A percentile compares a stretch with the other conserved stretches of the same genome.
Conservation (phyloP, 2,113 vertebrate species). For the Pelvicachromis taeniatus region DNA sequence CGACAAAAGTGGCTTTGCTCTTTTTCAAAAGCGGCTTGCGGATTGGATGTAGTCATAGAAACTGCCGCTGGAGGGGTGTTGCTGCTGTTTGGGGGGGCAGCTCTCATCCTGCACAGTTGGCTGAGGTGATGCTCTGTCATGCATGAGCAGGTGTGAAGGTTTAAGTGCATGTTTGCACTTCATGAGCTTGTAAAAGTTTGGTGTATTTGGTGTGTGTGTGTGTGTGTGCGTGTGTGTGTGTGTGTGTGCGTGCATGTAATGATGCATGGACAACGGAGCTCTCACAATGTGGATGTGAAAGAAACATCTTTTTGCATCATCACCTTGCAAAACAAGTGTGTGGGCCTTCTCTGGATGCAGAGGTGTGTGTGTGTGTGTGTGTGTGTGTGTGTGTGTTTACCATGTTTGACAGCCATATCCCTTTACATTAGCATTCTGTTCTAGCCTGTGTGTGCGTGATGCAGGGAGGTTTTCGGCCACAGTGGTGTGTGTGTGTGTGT, state of each 20-base stretch:
- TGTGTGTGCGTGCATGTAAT: neutral
- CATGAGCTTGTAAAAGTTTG: neutral
- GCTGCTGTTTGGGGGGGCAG: neutral
- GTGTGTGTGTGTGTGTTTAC: neutral
- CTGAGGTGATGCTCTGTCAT: slow-evolving; percentile 10
- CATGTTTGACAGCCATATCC: neutral
- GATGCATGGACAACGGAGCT: neutral
- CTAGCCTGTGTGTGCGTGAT: neutral
- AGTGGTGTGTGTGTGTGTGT: neutral
- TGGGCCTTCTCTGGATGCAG: neutral
- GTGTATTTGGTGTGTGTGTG: neutral
- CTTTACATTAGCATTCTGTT: slow-evolving; percentile 18
- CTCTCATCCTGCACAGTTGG: neutral
- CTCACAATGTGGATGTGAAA: neutral
- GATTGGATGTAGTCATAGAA: slow-evolving; percentile 28
- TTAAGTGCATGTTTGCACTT: neutral
- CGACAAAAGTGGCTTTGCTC: neutral
- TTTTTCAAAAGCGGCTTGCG: neutral
- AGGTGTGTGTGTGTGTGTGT: neutral
- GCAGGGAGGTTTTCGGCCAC: neutral
- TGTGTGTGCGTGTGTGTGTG: neutral
- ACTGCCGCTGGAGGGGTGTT: neutral
- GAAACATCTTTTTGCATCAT: neutral
- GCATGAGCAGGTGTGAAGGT: neutral
- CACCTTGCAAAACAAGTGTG: neutral